These are phyloP conservation scores for Todus mexicanus DNA, from an alignment of 2,797 vertebrate genomes.

Conservation along the genomic window DNA sequence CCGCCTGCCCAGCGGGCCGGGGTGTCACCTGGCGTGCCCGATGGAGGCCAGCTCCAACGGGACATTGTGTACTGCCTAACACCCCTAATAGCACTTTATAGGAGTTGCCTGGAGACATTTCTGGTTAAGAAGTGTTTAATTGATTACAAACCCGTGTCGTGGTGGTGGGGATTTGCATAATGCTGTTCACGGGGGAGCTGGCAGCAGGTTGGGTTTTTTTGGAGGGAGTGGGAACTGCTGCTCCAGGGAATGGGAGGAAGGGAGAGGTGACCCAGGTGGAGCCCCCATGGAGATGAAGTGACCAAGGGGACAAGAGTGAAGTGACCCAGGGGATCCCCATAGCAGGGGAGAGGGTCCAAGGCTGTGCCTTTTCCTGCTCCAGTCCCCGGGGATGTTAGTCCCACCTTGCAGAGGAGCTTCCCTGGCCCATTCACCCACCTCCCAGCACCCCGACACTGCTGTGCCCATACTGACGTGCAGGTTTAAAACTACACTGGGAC, in stretches of 20 bases:
- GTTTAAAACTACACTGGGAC: neutral
- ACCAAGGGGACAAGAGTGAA: neutral
- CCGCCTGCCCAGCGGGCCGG: fast-evolving
- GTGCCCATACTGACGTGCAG: neutral
- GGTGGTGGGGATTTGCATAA: slow-evolving; percentile 14
- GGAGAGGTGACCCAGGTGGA: neutral
- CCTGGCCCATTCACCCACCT: neutral
- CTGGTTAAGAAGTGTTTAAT: slow-evolving; percentile 30
- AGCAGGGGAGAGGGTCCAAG: neutral
- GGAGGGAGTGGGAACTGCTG: neutral
- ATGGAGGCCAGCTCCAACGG: fast-evolving
- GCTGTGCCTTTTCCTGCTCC: neutral
- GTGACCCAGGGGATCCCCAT: neutral
- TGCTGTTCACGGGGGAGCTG: neutral
- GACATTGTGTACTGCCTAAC: slow-evolving; percentile 17
- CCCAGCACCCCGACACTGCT: neutral
- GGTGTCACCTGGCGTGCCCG: fast-evolving
- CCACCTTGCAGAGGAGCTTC: neutral
- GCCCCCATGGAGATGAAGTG: neutral
- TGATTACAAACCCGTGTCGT: neutral
- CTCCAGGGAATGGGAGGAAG: neutral
- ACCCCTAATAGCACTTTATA: neutral
- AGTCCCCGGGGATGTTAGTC: neutral
- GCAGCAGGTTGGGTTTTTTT: neutral
- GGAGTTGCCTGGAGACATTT: neutral